Conservation (phyloP, 1,140 invertebrate species). For the Drosophila nikananu region DNA sequence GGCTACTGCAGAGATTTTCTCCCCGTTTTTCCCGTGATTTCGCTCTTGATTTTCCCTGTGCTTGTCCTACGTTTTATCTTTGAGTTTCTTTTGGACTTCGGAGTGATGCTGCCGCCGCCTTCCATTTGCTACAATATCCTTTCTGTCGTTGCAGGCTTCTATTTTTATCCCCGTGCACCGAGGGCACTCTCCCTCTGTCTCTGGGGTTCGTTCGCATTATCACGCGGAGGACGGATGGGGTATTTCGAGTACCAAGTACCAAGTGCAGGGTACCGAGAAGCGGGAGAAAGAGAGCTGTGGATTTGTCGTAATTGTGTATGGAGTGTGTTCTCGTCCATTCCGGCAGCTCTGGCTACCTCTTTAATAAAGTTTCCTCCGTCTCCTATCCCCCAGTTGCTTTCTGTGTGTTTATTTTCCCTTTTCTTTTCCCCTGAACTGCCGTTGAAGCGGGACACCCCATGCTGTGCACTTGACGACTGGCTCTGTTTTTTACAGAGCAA, state of each 20-base stretch:
- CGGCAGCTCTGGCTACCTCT: conserved; percentile 47
- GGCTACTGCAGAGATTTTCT: conserved; percentile 53
- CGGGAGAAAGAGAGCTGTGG: conserved; percentile 51
- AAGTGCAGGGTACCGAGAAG: background rate
- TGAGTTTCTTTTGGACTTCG: conserved; percentile 19
- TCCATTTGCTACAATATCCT: conserved; percentile 79
- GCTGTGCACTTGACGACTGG: conserved; percentile 63
- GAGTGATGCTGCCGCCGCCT: conserved; percentile 19
- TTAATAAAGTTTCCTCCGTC: conserved; percentile 67
- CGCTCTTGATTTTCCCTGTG: conserved; percentile 19
- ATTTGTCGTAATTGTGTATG: conserved; percentile 80
- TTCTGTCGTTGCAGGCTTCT: conserved; percentile 61
- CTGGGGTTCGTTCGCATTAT: conserved; percentile 69
- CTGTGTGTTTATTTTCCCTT: conserved; percentile 29
- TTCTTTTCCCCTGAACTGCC: conserved; percentile 28
- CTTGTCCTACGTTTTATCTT: conserved; percentile 26
- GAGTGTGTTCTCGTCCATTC: conserved; percentile 69
- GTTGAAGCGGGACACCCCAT: conserved; percentile 70
- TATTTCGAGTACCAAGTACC: conserved; percentile 5
- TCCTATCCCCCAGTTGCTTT: conserved; percentile 6
- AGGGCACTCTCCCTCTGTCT: conserved; percentile 1
- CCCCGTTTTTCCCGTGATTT: conserved; percentile 13
- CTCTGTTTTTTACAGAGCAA: conserved; percentile 17
- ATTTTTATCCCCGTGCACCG: conserved; percentile 64
- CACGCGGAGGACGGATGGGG: conserved; percentile 41